A percentile compares a stretch with the other conserved stretches of the same genome.
Evolutionary conservation across 1,140 invertebrate genomes (phyloP).

Genomic region (Drosophila athabasca): DNA sequence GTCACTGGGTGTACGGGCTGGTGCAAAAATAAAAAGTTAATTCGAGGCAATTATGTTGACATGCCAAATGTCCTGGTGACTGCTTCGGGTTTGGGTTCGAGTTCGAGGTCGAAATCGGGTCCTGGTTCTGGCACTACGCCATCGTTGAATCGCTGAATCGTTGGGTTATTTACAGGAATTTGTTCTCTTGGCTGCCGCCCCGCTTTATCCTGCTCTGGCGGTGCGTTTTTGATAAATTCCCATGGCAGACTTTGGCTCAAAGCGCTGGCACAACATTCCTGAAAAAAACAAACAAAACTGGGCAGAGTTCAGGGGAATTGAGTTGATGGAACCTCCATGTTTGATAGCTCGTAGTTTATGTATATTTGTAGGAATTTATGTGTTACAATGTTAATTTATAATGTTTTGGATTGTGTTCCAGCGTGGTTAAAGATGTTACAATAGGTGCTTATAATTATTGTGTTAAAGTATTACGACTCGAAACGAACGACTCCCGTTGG

Average conservation of each 20-base stretch:
- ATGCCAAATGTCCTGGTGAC: constrained; percentile 66
- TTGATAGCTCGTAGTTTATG: no score
- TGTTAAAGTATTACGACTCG: no score
- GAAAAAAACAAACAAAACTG: neutral
- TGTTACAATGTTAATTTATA: no score
- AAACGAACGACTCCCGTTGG: no score
- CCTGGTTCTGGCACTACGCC: constrained; percentile 41
- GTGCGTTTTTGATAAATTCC: constrained; percentile 48
- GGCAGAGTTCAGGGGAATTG: no score
- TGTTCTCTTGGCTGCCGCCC: neutral
- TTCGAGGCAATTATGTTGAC: constrained; percentile 80
- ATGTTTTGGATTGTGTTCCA: no score
- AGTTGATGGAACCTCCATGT: no score
- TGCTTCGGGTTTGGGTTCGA: constrained; percentile 1
- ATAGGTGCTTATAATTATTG: no score
- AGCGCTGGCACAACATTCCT: constrained; percentile 8
- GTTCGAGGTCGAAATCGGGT: no score
- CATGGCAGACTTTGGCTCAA: constrained; percentile 25
- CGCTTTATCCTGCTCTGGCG: constrained; percentile 22
- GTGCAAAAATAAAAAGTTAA: constrained; percentile 72
- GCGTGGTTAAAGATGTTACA: no score
- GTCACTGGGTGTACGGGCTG: constrained; percentile 31
- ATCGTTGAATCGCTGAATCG: constrained; percentile 10
- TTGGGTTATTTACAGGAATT: neutral
- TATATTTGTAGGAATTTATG: no score